These are phyloP conservation scores for Aix galericulata DNA, from an alignment of 2,113 vertebrate species.

Conservation along the genomic window DNA sequence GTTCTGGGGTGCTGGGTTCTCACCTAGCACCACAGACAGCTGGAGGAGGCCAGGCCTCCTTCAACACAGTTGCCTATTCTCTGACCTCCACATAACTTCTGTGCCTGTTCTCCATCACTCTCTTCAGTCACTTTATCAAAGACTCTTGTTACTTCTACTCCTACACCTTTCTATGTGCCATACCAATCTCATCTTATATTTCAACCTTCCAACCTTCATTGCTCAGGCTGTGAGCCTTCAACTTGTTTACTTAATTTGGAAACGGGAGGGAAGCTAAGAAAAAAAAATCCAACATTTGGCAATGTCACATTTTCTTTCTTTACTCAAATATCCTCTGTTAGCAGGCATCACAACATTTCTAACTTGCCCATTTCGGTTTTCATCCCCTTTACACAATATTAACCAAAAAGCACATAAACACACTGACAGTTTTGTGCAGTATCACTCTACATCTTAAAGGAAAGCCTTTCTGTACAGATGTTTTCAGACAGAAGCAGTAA, in stretches of 20 bases:
- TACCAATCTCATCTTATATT: neutral
- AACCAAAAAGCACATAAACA: neutral
- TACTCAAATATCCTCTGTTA: neutral
- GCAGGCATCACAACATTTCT: neutral
- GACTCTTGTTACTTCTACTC: neutral
- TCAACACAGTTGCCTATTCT: neutral
- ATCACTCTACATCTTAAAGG: neutral
- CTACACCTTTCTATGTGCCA: neutral
- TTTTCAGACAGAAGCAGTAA: neutral
- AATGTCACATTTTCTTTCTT: neutral
- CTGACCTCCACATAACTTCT: neutral
- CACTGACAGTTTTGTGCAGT: rapidly evolving
- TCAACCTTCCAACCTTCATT: neutral
- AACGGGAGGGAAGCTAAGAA: too few relatives aligned
- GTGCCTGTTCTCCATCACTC: neutral
- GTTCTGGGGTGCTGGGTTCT: neutral
- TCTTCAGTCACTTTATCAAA: neutral
- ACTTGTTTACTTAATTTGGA: neutral
- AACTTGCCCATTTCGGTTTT: neutral
- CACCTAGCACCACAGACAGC: neutral
- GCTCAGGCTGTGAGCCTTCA: neutral
- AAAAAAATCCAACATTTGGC: neutral
- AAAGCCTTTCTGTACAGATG: neutral
- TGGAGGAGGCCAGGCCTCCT: neutral
- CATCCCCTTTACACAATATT: neutral